Evolutionary conservation across 2,888 invertebrate genomes (phyloP), one percentile per base, ranked within the genome.

Genomic region (Dryobotodes eremita): DNA sequence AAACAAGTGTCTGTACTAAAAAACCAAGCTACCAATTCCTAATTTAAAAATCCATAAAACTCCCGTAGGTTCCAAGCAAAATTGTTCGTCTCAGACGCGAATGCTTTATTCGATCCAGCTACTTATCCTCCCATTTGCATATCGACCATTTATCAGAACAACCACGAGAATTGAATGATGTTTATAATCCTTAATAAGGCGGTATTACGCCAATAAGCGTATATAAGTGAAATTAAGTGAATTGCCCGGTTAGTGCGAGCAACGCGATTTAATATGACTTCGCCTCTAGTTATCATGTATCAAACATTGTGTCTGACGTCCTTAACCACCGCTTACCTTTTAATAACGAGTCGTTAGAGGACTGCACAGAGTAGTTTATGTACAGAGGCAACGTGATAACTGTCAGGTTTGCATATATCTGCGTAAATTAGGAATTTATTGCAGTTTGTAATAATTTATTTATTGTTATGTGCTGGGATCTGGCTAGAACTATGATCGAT

Each of bases 251-350:
- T 90, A 93, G 94, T 92, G 93, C 92, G 91, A 92, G 93, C 93
- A 94, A 91, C 89, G 92, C 92, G 94, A 93, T 93, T 94, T 95
- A 95, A 94, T 93, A 89, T 92, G 92, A 92, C 90, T 93, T 93
- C 82, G 95, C 96, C 95, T 94, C 94, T 94, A 96, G 96, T 95
- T 95, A 96, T 94, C 94, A 95, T 96, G 95, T 92, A 96, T 96
- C 96, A 96, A 92, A 92, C 88, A 89, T 91, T 90, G 88, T 90
- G 92, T 91, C 93, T 90, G 94, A 93, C 94, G 90, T 92, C 91
- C 91, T 93, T 92, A 89, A 88, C 82, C 91, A 90, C 91, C 92
- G 93, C 92, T 94, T 94, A 93, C 88, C 91, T 94, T 95, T 94
- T 95, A 96, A 95, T 95, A 95, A 94, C 93, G 84, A 93, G 89